Percentiles rank a stretch among this genome's conserved stretches.
Evolutionary conservation across 2,113 vertebrate species (phyloP).

Genomic region (Cavia porcellus): DNA sequence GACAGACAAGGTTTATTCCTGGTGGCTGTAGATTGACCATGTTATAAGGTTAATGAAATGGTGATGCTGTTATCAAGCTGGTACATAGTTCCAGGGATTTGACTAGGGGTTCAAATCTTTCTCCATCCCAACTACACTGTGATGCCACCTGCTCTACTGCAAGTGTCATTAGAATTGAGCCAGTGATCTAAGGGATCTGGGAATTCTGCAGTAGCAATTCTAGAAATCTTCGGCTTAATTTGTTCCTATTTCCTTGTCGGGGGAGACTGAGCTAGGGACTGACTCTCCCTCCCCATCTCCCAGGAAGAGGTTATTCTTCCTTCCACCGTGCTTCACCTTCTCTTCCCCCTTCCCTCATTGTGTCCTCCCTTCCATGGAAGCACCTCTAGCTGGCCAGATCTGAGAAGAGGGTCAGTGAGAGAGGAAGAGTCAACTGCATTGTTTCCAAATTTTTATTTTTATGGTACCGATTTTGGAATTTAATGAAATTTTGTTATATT

Average conservation of each 20-base stretch:
- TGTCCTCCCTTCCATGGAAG: not conserved
- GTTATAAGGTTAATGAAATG: not conserved
- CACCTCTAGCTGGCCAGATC: not conserved
- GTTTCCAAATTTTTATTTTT: not conserved
- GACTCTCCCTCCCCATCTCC: not conserved
- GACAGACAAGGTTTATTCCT: not conserved
- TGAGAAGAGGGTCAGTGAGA: not conserved
- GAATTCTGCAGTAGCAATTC: not conserved
- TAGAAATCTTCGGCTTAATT: not conserved
- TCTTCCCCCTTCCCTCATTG: not conserved
- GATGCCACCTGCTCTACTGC: not conserved
- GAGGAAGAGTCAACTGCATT: not conserved
- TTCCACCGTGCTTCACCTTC: not conserved
- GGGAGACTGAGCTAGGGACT: not conserved
- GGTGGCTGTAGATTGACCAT: not conserved
- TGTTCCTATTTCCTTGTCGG: not conserved
- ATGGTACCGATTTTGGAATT: not conserved
- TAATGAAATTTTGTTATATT: slow-evolving; percentile 51
- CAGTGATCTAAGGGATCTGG: not conserved
- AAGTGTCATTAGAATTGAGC: not conserved
- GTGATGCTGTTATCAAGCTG: not conserved
- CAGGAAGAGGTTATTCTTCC: not conserved
- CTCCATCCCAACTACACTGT: not conserved
- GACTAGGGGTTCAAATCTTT: not conserved
- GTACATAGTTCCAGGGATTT: not conserved